Percentiles rank a stretch among this genome's conserved stretches.
Evolutionary conservation across 2,888 invertebrate genomes (phyloP).

Genomic region (Galerucella nymphaeae): DNA sequence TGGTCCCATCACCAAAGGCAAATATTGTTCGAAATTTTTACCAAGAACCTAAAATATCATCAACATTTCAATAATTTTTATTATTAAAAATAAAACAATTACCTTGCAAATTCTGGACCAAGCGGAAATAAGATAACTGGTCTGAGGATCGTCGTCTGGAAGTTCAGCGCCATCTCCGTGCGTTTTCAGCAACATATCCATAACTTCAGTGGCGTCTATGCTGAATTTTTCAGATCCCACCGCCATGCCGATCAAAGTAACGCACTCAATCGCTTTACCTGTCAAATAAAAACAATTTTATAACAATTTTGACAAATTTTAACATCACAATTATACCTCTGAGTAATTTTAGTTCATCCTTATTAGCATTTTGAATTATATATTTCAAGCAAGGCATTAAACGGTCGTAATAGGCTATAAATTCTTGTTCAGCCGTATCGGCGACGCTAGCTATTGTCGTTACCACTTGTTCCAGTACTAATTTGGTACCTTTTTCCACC

Average conservation of each 20-base stretch:
- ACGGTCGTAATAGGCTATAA: conserved; percentile 93
- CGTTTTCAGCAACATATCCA: conserved; percentile 92
- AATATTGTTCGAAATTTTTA: conserved; percentile 88
- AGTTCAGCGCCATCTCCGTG: conserved; percentile 83
- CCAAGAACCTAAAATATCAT: conserved; percentile 65
- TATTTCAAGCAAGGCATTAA: conserved; percentile 95
- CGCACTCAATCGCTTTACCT: conserved; percentile 96
- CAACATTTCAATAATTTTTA: too few relatives aligned
- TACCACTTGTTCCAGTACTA: conserved; percentile 98
- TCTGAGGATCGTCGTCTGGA: conserved; percentile 96
- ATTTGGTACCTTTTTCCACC: conserved; percentile 92
- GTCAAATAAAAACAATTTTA: conserved; percentile 21
- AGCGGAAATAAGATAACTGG: conserved; percentile 97
- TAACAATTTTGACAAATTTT: background rate
- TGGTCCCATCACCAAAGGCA: conserved; percentile 95
- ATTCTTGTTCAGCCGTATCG: conserved; percentile 97
- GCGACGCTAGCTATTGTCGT: conserved; percentile 99
- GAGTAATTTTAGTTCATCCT: conserved; percentile 87
- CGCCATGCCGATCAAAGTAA: conserved; percentile 94
- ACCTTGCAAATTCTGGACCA: conserved; percentile 98
- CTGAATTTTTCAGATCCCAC: conserved; percentile 88
- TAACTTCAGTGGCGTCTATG: conserved; percentile 92
- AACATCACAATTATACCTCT: conserved; percentile 71
- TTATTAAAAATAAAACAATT: conserved; percentile 5
- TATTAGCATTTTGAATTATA: conserved; percentile 94